Base-by-base conservation (phyloP, 2,888 invertebrate genomes). In the Rhingia rostrata region DNA sequence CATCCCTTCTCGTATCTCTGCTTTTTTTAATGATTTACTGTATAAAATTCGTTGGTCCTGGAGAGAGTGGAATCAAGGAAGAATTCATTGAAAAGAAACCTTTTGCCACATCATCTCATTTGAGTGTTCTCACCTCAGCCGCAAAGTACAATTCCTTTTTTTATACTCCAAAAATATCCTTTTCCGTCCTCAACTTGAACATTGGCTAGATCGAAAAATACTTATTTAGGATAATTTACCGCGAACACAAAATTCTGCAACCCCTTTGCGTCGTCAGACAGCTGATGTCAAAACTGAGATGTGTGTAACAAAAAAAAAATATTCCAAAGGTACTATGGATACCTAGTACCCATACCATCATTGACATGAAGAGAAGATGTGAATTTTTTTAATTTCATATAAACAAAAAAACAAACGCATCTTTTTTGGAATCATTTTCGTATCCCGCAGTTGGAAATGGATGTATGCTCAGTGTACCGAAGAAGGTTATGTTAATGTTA, bases 401-500 rank as follows among this genome's bases (percentile, higher is more conserved):
- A 69, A 58, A n/a, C 41, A 49, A 49, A n/a, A 30, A 4, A 60
- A 41, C n/a, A 60, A 35, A 63, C 22, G 14, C 14, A 32, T 39
- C 3, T 4, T 58, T 30, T 3, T 22, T 64, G 32, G 3, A 49
- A 41, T 41, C 0, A 41, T 10, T 6, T 41, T 41, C 41, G 7
- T 9, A 41, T 58, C 45, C 33, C 12, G 6, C 22, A 22, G 39
- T 37, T 2, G 5, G 56, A 39, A 22, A 37, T 10, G n/a, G 10
- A 45, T 67, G 45, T 33, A 12, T 72, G 72, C 43, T 45, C 75
- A 75, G 69, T 64, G 51, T 64, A 63, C 45, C 53, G 54, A 72
- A 61, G 53, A 60, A 73, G 45, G 66, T 75, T 72, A 82, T 82
- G 81, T 63, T 81, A 81, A 81, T 81, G 58, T 63, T 72, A 82